phyloP scores from a whole-genome alignment of 1,140 invertebrate genomes.

The Drosophila oshimai region DNA sequence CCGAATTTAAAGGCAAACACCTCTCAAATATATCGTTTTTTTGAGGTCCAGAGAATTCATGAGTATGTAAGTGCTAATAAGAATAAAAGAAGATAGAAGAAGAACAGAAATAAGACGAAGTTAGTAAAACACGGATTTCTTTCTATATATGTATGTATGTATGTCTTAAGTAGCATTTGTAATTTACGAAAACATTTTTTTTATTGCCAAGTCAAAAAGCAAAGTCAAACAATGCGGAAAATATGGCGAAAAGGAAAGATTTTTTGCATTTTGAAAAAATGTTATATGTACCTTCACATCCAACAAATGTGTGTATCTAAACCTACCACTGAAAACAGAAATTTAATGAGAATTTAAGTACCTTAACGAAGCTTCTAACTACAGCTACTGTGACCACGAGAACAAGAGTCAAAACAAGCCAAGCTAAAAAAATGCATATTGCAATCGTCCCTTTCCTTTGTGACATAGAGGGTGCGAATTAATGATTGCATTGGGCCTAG shows the following conservation, averaged over 20 bases:
- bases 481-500: neutral
- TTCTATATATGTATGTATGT: slow-evolving; percentile 17
- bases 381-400: slow-evolving; percentile 44
- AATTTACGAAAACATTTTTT: slow-evolving; percentile 18
- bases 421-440: neutral
- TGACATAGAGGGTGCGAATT: neutral
- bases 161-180: slow-evolving; percentile 42
- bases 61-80: neutral
- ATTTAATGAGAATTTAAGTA: slow-evolving; percentile 74
- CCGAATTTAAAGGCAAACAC: slow-evolving; percentile 6
- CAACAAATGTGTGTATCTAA: slow-evolving; percentile 47
- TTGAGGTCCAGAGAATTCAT: neutral
- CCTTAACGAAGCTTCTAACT: slow-evolving; percentile 67
- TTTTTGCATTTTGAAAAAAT: slow-evolving; percentile 37
- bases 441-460: neutral
- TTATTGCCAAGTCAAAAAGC: slow-evolving; percentile 1
- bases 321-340: slow-evolving; percentile 68
- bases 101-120: neutral
- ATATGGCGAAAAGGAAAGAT: neutral
- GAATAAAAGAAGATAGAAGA: neutral
- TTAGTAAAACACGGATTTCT: slow-evolving; percentile 24
- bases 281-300: slow-evolving; percentile 62
- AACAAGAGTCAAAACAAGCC: slow-evolving; percentile 2
- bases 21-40: slow-evolving; percentile 11
- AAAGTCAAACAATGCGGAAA: neutral